Percentiles rank a stretch among this genome's conserved stretches.
Evolutionary conservation across 2,888 invertebrate species (phyloP).

Genomic region (Thecophora atra): DNA sequence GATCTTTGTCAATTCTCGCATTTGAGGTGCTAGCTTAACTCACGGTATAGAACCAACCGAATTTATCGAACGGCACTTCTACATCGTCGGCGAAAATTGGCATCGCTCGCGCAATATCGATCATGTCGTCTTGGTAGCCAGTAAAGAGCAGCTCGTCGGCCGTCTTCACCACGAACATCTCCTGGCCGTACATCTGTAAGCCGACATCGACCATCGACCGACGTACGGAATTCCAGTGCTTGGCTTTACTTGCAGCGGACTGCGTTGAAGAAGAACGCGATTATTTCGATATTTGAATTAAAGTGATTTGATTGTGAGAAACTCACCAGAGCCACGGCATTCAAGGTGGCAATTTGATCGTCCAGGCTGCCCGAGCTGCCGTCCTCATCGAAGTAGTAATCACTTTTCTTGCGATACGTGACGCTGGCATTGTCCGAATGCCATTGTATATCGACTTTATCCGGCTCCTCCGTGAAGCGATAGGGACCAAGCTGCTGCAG

Average conservation of each 20-base stretch:
- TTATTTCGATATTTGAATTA: too few relatives aligned
- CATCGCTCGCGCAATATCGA: slow-evolving; percentile 73
- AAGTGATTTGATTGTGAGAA: too few relatives aligned
- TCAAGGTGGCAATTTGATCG: slow-evolving; percentile 66
- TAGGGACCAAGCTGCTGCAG: slow-evolving; percentile 73
- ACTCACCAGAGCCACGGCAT: slow-evolving; percentile 81
- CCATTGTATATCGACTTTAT: slow-evolving; percentile 79
- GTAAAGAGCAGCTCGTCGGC: slow-evolving; percentile 80
- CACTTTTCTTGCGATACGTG: slow-evolving; percentile 74
- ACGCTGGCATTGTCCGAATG: slow-evolving; percentile 77
- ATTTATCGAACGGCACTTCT: slow-evolving; percentile 76
- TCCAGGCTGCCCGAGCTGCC: slow-evolving; percentile 51
- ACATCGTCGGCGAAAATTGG: slow-evolving; percentile 69
- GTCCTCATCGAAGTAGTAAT: slow-evolving; percentile 71
- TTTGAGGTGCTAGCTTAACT: slow-evolving; percentile 30
- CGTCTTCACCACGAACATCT: slow-evolving; percentile 71
- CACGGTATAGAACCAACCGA: slow-evolving; percentile 86
- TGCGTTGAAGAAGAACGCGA: slow-evolving; percentile 46
- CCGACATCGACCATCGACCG: slow-evolving; percentile 72
- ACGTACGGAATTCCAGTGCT: slow-evolving; percentile 70
- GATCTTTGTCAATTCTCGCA: background rate
- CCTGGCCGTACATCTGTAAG: slow-evolving; percentile 69
- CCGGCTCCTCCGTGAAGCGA: slow-evolving; percentile 71
- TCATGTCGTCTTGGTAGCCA: slow-evolving; percentile 80
- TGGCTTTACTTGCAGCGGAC: slow-evolving; percentile 68